These are phyloP conservation scores for Syngnathus scovelli DNA, from an alignment of 2,113 vertebrate species.

Conservation along the genomic window DNA sequence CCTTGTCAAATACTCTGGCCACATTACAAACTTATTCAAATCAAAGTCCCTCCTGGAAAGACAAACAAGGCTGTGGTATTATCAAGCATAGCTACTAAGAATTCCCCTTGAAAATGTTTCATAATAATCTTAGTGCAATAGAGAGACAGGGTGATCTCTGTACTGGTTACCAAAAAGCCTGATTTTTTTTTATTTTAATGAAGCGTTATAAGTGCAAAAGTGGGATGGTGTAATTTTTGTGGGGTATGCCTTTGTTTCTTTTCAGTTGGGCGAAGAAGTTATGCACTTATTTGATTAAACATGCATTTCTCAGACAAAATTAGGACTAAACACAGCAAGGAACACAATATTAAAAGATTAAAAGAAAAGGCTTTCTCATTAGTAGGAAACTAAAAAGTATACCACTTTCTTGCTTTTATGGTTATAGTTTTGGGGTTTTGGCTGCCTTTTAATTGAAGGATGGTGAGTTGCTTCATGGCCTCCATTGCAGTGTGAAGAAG, in stretches of 20 bases:
- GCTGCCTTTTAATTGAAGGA: constrained; percentile 6
- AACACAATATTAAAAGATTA: background rate
- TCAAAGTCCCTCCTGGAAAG: constrained; percentile 11
- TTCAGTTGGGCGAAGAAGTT: background rate
- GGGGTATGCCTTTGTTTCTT: background rate
- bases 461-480: background rate
- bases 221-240: background rate
- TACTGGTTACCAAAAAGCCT: constrained; percentile 14
- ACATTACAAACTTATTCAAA: constrained; percentile 23
- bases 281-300: background rate
- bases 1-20: constrained; percentile 22
- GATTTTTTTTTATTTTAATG: constrained; percentile 5
- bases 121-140: constrained; percentile 32
- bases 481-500: background rate
- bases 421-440: background rate
- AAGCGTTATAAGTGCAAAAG: background rate
- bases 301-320: constrained; percentile 5
- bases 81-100: constrained; percentile 41
- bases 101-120: constrained; percentile 17
- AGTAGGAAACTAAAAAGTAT: background rate
- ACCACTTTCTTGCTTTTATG: background rate
- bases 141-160: constrained; percentile 4
- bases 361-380: background rate
- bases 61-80: constrained; percentile 50
- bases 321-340: background rate